These are phyloP conservation scores for Helogale parvula DNA, from an alignment of 2,113 vertebrate species.

Conservation along the genomic window DNA sequence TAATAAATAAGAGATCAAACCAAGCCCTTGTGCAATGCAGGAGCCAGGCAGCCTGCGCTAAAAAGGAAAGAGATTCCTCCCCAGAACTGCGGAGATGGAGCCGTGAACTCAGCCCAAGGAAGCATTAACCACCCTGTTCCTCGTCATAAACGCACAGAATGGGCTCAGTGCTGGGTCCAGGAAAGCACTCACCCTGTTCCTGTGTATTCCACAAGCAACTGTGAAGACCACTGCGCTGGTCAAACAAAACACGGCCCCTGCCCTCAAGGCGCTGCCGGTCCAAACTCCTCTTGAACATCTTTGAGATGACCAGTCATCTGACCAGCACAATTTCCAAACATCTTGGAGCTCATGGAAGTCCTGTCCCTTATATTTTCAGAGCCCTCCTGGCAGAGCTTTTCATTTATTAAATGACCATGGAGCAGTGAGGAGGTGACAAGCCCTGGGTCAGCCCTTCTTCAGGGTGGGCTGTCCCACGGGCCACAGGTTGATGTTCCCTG, in stretches of 20 bases:
- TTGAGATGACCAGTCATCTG: not conserved
- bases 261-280: not conserved
- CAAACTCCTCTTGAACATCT: not conserved
- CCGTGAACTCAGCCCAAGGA: not conserved
- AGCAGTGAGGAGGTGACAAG: not conserved
- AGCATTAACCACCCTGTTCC: not conserved
- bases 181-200: not conserved
- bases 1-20: slow-evolving; percentile 81
- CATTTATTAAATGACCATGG: not conserved
- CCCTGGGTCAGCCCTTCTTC: not conserved
- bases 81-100: not conserved
- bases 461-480: not conserved
- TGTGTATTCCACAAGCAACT: not conserved
- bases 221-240: not conserved
- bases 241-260: not conserved
- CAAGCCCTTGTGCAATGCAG: not conserved
- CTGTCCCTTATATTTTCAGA: not conserved
- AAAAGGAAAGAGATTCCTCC: slow-evolving; percentile 25
- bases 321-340: not conserved
- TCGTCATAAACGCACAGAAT: not conserved
- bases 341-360: rapidly evolving
- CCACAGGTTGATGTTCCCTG: not conserved
- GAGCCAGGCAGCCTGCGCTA: slow-evolving; percentile 39
- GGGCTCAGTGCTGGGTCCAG: rapidly evolving
- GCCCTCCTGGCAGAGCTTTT: not conserved